Evolutionary conservation across 2,113 vertebrate species (phyloP), one percentile per base, ranked within the genome.

Genomic region (Chloebia gouldiae): DNA sequence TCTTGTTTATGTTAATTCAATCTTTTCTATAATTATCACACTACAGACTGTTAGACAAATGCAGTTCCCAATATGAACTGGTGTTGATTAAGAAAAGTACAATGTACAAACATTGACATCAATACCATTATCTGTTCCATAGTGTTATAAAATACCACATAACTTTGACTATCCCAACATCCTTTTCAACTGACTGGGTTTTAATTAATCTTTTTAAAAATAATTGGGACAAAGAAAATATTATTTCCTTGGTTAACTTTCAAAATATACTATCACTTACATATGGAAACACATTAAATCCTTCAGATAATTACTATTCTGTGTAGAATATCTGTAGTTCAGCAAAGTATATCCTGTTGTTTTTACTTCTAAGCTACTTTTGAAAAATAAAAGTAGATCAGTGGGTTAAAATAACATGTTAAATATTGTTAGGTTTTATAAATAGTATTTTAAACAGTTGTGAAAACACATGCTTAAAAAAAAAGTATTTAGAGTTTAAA

Each of bases 181-280:
- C 14, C 51, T 87, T 85, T 95, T 77, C 54, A 87, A 5, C 21
- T 40, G 35, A 45, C 14, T 54, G 15, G 9, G 4, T 63, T 94
- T 95, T 84, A 90, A 69, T 72, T 84, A 94, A 77, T 81, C 16
- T 95, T 88, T 84, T 69, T 63, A 70, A 92, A 90, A 93, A 64
- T 66, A 53, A 44, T 45, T 63, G 13, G 13, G 2, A 7, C 71
- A 93, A 91, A 56, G 33, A 79, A 3, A 83, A 28, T 53, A 21
- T 47, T 0, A 76, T 64, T 64, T 72, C 33, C 37, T 83, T 61
- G 24, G 28, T 86, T 86, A 79, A 35, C 13, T 76, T 90, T 76
- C 66, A 86, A 64, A 87, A 79, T 64, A 63, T 37, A 71, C 23
- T 54, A 37, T 49, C 56, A 76, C 15, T 84, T 93, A 61, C 45